phyloP scores from a whole-genome alignment of 1,140 invertebrate species.

The Liolophura sinensis region DNA sequence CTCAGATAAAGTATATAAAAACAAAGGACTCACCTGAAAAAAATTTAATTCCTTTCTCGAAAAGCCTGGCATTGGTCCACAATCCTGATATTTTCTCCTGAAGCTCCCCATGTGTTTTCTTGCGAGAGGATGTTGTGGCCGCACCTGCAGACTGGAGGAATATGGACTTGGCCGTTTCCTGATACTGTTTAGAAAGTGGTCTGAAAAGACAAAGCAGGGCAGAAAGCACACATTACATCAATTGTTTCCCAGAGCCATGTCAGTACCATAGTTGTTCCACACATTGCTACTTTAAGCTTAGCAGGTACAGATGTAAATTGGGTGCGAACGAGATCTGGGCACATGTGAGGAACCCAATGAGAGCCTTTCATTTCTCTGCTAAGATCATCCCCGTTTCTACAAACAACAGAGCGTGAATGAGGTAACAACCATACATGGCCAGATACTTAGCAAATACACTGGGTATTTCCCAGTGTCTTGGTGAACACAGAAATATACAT shows the following conservation, averaged over 20 bases:
- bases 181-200: constrained; percentile 56
- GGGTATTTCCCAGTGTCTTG: no score
- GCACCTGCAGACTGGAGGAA: constrained; percentile 70
- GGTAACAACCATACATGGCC: no score
- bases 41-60: constrained; percentile 82
- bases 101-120: constrained; percentile 75
- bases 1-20: not conserved
- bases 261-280: no score
- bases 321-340: no score
- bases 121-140: constrained; percentile 62
- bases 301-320: no score
- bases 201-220: constrained; percentile 26
- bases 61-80: constrained; percentile 75
- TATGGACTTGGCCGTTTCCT: constrained; percentile 67
- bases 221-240: not conserved
- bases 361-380: no score
- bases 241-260: no score
- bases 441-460: no score
- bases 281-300: no score
- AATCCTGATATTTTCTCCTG: constrained; percentile 81
- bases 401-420: not conserved
- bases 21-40: constrained; percentile 57
- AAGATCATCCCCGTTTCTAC: not conserved
- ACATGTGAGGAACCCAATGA: no score
- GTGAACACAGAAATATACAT: no score